Conservation (phyloP, 2,113 vertebrate genomes). For the Hippocampus abdominalis region DNA sequence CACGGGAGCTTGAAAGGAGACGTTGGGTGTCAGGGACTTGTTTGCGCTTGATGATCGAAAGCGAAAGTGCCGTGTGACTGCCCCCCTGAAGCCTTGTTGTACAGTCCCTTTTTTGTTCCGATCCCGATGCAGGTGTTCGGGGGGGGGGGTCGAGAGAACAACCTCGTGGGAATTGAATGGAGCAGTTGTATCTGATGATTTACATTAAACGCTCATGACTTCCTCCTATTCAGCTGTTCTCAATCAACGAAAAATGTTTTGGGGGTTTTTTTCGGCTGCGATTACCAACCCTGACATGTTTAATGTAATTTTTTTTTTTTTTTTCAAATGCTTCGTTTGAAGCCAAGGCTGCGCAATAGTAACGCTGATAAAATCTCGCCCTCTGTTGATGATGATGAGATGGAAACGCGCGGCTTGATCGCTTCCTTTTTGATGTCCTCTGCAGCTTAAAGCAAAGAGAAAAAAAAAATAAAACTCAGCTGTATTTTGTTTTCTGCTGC, state of each 20-base stretch:
- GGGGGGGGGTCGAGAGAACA: not conserved
- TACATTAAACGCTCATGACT: not conserved
- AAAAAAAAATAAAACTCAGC: not conserved
- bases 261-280: too few species aligned
- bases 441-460: not conserved
- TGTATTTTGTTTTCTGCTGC: not conserved
- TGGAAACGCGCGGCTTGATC: constrained; percentile 1
- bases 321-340: not conserved
- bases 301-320: not conserved
- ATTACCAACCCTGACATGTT: not conserved
- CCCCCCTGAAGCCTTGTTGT: not conserved
- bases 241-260: not conserved
- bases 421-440: not conserved
- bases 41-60: not conserved
- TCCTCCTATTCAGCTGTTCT: not conserved
- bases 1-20: not conserved
- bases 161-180: not conserved
- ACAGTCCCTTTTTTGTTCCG: not conserved
- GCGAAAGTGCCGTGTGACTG: too few species aligned
- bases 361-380: not conserved
- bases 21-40: too few species aligned
- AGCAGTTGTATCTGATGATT: not conserved
- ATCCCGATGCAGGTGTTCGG: not conserved
- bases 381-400: not conserved
- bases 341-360: not conserved